Evolutionary conservation across 1,140 invertebrate species (phyloP).

Genomic region (Sitophilus oryzae): DNA sequence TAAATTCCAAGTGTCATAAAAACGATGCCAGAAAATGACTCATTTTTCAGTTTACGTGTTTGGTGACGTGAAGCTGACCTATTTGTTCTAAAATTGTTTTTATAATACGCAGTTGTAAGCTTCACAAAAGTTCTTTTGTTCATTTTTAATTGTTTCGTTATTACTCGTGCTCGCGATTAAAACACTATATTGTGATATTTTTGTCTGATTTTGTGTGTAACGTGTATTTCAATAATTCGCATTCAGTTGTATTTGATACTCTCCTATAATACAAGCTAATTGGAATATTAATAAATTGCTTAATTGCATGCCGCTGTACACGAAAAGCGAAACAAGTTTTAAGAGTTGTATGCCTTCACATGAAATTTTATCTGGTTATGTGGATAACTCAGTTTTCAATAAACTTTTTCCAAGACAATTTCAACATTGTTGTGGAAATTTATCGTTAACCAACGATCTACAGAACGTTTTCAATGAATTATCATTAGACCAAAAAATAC

Average conservation of each 20-base stretch:
- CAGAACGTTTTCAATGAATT: slow-evolving; percentile 1
- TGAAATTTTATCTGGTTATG: slow-evolving; percentile 29
- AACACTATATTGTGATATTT: neutral
- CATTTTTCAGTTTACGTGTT: no score
- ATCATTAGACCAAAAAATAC: slow-evolving; percentile 35
- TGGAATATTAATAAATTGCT: no score
- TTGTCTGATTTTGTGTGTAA: neutral
- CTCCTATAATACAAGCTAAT: neutral
- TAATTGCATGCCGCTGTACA: slow-evolving; percentile 20
- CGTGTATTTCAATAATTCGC: neutral
- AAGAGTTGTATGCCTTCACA: slow-evolving; percentile 24
- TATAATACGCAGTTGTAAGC: no score
- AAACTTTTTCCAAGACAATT: slow-evolving; percentile 12
- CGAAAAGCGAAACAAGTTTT: neutral
- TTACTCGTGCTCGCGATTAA: neutral
- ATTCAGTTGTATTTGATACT: neutral
- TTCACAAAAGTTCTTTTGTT: no score
- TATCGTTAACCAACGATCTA: slow-evolving; percentile 17
- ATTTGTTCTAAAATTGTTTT: no score
- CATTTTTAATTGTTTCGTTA: neutral
- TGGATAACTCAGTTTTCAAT: slow-evolving; percentile 8
- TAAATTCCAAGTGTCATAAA: no score
- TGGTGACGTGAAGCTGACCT: no score
- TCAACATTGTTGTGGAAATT: slow-evolving; percentile 21
- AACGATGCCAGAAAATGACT: no score